A percentile compares a stretch with the other conserved stretches of the same genome.
These are phyloP conservation scores for Lycophotia porphyrea DNA, from an alignment of 2,888 invertebrate genomes.

Conservation along the genomic window DNA sequence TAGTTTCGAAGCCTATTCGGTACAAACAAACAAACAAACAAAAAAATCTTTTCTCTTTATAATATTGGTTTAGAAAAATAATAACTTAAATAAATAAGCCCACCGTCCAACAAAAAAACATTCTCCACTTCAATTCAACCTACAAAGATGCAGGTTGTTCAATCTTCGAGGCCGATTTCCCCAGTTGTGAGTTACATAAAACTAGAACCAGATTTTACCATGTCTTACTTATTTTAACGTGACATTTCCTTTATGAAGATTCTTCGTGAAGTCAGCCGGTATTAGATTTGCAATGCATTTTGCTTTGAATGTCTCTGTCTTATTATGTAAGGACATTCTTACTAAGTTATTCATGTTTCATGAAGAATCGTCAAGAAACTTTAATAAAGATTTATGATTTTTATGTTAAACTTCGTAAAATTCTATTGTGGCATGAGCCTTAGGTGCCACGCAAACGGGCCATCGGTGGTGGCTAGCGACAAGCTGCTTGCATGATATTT, in stretches of 20 bases:
- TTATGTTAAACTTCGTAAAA: neutral
- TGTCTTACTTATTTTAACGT: slow-evolving; percentile 44
- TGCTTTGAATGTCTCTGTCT: slow-evolving; percentile 26
- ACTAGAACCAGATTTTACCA: slow-evolving; percentile 38
- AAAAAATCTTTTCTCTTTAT: too few species aligned
- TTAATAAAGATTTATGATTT: neutral
- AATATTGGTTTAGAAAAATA: too few species aligned
- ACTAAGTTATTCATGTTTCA: slow-evolving; percentile 35
- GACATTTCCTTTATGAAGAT: slow-evolving; percentile 51
- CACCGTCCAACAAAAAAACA: neutral
- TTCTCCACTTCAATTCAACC: neutral
- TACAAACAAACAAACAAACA: too few species aligned
- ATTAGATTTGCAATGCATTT: slow-evolving; percentile 59
- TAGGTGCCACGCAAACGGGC: too few species aligned
- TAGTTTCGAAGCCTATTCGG: too few species aligned
- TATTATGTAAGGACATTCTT: slow-evolving; percentile 37
- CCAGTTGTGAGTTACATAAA: slow-evolving; percentile 32
- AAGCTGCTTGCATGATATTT: too few species aligned
- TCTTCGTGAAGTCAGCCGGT: slow-evolving; percentile 38
- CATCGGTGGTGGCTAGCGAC: too few species aligned
- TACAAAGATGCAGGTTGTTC: too few species aligned
- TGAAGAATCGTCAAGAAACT: neutral
- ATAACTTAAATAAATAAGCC: too few species aligned
- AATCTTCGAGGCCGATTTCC: slow-evolving; percentile 7
- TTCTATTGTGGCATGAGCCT: too few species aligned